Evolutionary conservation across 2,113 vertebrate genomes (phyloP), one percentile per base, ranked within the genome.

Genomic region (Stigmatopora argus): DNA sequence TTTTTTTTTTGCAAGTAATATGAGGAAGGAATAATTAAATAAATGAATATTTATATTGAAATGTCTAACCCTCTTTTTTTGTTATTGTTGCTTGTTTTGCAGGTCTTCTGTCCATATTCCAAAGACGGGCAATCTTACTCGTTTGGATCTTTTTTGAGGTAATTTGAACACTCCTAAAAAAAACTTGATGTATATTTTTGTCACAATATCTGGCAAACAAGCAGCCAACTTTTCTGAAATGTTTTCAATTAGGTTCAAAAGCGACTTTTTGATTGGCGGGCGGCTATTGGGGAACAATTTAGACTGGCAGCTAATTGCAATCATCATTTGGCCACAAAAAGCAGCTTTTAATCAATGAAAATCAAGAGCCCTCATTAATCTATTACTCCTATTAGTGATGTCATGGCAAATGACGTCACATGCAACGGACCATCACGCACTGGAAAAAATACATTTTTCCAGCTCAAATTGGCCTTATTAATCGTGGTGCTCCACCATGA

Each of bases 401-500:
- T 44, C 53, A 31, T 3, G 3, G 35, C 38, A 56, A 15, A 31
- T 56, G 26, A 7, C 7, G 23, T 56, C 14, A 56, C 53, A 17
- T 56, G 13, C 53, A 56, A 44, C 15, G 41, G 59, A 61, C 59
- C 59, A 61, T 61, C 59, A 61, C 59, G 13, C 9, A 18, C 17
- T 18, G 55, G 51, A 53, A 53, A 53, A 48, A 21, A 21, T 19
- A 7, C 7, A 7, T 1, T 17, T 31, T 58, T 38, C 34, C 57
- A n/a, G 18, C 9, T 59, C 55, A 26, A 1, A 34, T 34, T 18
- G 17, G 1, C 14, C 14, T 18, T 35, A 58, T n/a, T 11, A 38
- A 35, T 58, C 17, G 56, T 2, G 13, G 14, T 0, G 4, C 2
- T 35, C 18, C 18, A n/a, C 57, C 3, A n/a, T 18, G 7, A 18